A percentile compares a stretch with the other conserved stretches of the same genome.
Conservation (phyloP, 1,140 invertebrate genomes). For the Asobara japonica region DNA sequence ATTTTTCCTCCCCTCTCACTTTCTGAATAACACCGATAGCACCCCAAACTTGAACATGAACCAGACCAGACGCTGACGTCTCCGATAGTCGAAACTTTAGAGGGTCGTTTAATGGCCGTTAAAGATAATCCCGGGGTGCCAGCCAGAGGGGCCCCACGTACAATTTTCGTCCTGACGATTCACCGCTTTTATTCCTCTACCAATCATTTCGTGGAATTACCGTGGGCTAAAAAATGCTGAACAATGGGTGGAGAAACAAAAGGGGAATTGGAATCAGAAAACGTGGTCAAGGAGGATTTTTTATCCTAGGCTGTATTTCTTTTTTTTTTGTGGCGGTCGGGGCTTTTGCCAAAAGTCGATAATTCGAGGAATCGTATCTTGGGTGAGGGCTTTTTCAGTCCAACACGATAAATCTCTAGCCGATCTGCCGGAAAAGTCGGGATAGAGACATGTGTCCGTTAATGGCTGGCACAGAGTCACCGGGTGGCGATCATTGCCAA, state of each 20-base stretch:
- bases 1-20: too few species aligned
- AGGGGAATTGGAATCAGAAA: neutral
- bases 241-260: conserved; percentile 11
- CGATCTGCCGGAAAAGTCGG: conserved; percentile 42
- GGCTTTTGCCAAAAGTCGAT: neutral
- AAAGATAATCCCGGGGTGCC: conserved; percentile 36
- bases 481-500: conserved; percentile 66
- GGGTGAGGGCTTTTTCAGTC: conserved; percentile 30
- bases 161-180: conserved; percentile 24
- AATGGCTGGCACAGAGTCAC: conserved; percentile 62
- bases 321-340: neutral
- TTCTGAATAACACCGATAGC: too few species aligned
- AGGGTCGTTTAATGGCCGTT: conserved; percentile 36
- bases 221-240: conserved; percentile 3
- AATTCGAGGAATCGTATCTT: conserved; percentile 21
- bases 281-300: conserved; percentile 4
- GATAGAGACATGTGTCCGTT: conserved; percentile 64
- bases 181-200: conserved; percentile 12
- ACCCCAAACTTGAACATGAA: too few species aligned
- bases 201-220: conserved; percentile 6
- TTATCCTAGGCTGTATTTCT: neutral
- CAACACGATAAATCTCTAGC: conserved; percentile 44
- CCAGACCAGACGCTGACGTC: conserved; percentile 35
- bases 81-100: conserved; percentile 36
- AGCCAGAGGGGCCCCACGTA: neutral